These are phyloP conservation scores for Tetramorium parvispinum DNA, from an alignment of 1,140 invertebrate species.

Conservation along the genomic window DNA sequence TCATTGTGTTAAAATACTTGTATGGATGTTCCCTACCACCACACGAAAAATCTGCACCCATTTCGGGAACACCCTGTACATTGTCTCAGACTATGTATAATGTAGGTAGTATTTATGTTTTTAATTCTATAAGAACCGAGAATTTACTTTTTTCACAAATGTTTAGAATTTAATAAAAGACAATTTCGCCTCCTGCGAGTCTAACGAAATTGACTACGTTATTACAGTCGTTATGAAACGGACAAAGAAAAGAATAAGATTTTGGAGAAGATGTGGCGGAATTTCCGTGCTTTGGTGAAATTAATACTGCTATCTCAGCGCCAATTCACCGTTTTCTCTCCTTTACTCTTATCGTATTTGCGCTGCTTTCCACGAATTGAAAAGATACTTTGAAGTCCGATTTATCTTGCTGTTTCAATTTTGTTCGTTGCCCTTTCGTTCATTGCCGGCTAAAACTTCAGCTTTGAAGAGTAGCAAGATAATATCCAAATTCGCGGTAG, in stretches of 20 bases:
- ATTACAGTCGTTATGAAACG: not conserved
- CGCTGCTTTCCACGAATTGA: constrained; percentile 54
- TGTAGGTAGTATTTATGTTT: not conserved
- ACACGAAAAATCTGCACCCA: too few species aligned
- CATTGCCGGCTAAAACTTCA: not conserved
- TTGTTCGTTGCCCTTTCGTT: constrained; percentile 20
- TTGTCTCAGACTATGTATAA: not conserved
- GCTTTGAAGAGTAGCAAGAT: constrained; percentile 6
- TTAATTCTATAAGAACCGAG: not conserved
- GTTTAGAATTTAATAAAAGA: constrained; percentile 42
- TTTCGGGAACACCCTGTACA: too few species aligned
- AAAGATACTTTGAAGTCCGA: constrained; percentile 72
- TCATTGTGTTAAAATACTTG: too few species aligned
- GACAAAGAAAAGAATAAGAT: constrained; percentile 42
- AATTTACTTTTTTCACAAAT: constrained; percentile 25
- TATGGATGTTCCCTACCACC: too few species aligned
- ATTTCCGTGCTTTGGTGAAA: constrained; percentile 72
- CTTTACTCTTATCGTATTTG: constrained; percentile 49
- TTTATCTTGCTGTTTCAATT: constrained; percentile 57
- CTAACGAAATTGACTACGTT: not conserved
- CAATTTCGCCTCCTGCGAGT: not conserved
- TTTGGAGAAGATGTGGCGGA: constrained; percentile 58
- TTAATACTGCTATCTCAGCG: constrained; percentile 79
- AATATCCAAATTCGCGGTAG: constrained; percentile 15
- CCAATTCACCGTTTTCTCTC: constrained; percentile 59